Conservation (phyloP, 2,113 vertebrate species). For the Rhabdornis inornatus region DNA sequence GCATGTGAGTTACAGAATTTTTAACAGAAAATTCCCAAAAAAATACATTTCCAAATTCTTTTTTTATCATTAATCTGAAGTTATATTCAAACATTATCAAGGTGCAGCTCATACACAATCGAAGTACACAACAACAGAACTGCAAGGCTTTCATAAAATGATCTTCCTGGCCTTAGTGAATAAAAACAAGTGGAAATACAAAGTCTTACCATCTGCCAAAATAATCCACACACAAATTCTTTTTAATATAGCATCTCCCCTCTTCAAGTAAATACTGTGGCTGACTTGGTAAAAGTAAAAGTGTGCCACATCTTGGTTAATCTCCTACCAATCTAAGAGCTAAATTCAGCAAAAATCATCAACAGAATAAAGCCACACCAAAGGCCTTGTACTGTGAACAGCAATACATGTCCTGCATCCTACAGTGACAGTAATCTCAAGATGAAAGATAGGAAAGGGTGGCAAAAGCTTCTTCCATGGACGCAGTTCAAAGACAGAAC, state of each 20-base stretch:
- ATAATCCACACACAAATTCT: neutral
- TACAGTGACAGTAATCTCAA: neutral
- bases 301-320: neutral
- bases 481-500: neutral
- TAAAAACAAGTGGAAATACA: neutral
- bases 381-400: neutral
- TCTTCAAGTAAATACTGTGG: neutral
- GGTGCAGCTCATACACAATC: neutral
- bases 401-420: neutral
- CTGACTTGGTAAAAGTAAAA: neutral
- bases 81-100: neutral
- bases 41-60: neutral
- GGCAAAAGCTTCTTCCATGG: neutral
- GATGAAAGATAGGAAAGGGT: neutral
- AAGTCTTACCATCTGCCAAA: neutral
- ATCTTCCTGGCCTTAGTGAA: neutral
- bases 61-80: neutral
- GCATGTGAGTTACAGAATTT: neutral
- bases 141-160: neutral
- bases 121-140: neutral
- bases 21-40: neutral
- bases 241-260: neutral
- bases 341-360: neutral
- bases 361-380: neutral
- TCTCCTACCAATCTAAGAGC: neutral